Evolutionary conservation across 2,888 invertebrate genomes (phyloP), one percentile per base, ranked within the genome.

Genomic region (Achlya flavicornis): DNA sequence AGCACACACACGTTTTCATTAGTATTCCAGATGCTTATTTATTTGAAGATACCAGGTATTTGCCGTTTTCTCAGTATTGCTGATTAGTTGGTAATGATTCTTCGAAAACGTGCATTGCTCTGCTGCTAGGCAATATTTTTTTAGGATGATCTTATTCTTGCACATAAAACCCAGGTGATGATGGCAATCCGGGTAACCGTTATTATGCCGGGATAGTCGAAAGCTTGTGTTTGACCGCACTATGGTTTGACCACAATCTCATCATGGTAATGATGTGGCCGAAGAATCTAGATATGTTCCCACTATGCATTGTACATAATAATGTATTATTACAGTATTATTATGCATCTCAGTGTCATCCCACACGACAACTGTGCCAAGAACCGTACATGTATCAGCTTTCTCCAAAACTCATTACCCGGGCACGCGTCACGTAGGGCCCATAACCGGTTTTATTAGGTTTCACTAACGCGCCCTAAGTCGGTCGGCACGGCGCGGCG

Each of bases 381-480:
- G 84, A 86, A 84, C 78, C 75, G 76, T 75, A 80, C 81, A 83
- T 82, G 83, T 79, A 74, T 74, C 72, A 70, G 88, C 87, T 89
- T 91, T 92, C 92, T 89, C 90, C 89, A 89, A 91, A 92, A 88
- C 91, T 92, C 91, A 92, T 93, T 92, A 91, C 85, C 73, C 76
- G 74, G 78, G 86, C 91, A 90, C 91, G 91, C 92, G 93, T 92
- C 90, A 90, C 91, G 90, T 90, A 88, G 85, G 84, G 83, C 81
- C 84, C 84, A 88, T 90, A 92, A 89, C 91, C 83, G 87, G 90
- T 90, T 91, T 91, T 91, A 92, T 92, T 92, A 90, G 91, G 91
- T 91, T 92, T 90, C 89, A 85, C 87, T 85, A 85, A 84, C 85
- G 83, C 83, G 79, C 83, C 85, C 86, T 76, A 76, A 81, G 75